Conservation (phyloP, 2,113 vertebrate species). For the Ceyx margarethae region DNA sequence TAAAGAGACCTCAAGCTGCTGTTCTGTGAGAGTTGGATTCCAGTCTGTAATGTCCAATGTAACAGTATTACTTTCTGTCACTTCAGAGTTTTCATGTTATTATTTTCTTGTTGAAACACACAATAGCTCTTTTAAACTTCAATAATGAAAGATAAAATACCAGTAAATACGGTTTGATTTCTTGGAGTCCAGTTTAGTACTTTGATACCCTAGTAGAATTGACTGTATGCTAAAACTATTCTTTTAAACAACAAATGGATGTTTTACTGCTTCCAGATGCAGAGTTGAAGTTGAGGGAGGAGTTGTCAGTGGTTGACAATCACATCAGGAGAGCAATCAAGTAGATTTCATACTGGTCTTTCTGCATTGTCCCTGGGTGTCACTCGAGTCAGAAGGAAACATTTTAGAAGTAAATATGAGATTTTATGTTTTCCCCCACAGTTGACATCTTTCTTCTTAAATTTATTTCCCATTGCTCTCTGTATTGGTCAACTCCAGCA, state of each 20-base stretch:
- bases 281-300: not conserved
- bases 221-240: not conserved
- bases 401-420: not conserved
- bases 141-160: not conserved
- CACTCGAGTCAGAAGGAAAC: constrained; percentile 41
- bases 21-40: not conserved
- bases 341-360: not conserved
- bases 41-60: not conserved
- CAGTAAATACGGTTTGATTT: not conserved
- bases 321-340: not conserved
- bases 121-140: not conserved
- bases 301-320: not conserved
- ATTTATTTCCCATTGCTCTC: not conserved
- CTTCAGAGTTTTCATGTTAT: not conserved
- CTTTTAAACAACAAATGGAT: not conserved
- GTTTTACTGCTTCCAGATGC: not conserved
- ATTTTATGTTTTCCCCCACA: not conserved
- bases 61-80: not conserved
- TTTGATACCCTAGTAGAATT: not conserved
- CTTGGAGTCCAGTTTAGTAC: not conserved
- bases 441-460: not conserved
- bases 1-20: not conserved
- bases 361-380: constrained; percentile 31
- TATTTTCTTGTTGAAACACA: not conserved
- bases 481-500: not conserved